Base-by-base conservation (phyloP, 2,113 vertebrate genomes). In the Ibidorhyncha struthersii region DNA sequence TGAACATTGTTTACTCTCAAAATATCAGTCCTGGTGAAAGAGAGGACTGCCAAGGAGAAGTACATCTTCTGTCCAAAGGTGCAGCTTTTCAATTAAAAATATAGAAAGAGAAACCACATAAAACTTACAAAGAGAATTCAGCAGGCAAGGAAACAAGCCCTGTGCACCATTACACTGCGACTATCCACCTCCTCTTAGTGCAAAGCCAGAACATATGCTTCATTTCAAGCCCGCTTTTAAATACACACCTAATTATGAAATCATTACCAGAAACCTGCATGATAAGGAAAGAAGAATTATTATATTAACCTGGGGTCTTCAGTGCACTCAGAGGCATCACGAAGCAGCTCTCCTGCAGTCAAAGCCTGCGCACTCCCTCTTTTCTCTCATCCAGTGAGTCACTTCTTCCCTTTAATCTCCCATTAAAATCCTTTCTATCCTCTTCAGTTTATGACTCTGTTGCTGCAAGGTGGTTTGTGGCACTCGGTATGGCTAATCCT, bases 401-500 rank as follows among this genome's bases (percentile, higher is more conserved):
- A 90, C 91, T 95, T 96, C 73, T 98, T 96, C 81, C 77, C 81
- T 94, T 96, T 96, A 97, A 97, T 97, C 78, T 91, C 93, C 91
- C 91, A 97, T 97, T 98, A 95, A 98, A 98, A 98, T 96, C 92
- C 85, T 86, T 92, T 92, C 96, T 97, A 96, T 96, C 95, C 95
- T 96, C 97, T 96, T 97, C 97, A 97, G 91, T 97, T 98, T 97
- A 95, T 94, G 95, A 95, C 94, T 97, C 97, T 97, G 89, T 95
- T 96, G 96, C 94, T 96, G 72, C 81, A 93, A 95, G 96, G 97
- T 94, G 88, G 89, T 96, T 84, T 88, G 93, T 96, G 94, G 97
- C 93, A 86, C 86, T 92, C 76, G 6, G 91, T 92, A 92, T 96
- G 96, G 96, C 95, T 97, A 95, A 98, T 95, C 93, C 96, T 96